Conservation (phyloP, 2,888 invertebrate genomes). For the Ditylenchus weischeri region DNA sequence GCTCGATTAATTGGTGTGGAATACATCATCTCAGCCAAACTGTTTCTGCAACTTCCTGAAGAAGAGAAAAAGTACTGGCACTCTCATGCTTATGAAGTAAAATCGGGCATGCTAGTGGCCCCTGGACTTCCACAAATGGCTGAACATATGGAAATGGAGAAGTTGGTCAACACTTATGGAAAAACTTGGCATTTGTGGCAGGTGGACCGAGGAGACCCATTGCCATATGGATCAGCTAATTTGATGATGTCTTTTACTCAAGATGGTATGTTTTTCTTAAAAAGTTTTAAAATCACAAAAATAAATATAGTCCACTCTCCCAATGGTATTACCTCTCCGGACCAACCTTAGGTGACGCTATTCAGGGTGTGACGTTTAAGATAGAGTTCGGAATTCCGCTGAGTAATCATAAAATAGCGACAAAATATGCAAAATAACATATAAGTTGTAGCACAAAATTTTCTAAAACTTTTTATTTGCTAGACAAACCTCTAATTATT, state of each 20-base stretch:
- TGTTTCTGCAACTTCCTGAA: neutral
- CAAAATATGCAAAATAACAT: too few relatives aligned
- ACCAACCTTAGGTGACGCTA: too few relatives aligned
- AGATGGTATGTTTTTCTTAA: neutral
- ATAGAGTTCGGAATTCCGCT: too few relatives aligned
- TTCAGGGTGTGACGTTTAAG: too few relatives aligned
- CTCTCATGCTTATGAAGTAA: conserved; percentile 1
- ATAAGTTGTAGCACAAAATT: too few relatives aligned
- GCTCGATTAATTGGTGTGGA: conserved; percentile 1
- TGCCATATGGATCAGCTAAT: conserved; percentile 4
- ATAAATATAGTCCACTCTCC: too few relatives aligned
- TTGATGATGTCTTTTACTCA: conserved; percentile 7
- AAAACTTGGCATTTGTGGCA: conserved; percentile 4
- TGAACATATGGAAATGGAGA: neutral
- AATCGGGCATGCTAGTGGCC: neutral
- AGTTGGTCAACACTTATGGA: conserved; percentile 1
- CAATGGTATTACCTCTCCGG: too few relatives aligned
- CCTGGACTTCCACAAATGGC: neutral
- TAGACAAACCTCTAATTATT: too few relatives aligned
- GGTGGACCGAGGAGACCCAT: conserved; percentile 1
- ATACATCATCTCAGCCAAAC: conserved; percentile 8
- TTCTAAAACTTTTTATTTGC: too few relatives aligned
- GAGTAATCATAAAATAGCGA: too few relatives aligned
- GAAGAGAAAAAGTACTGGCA: conserved; percentile 8
- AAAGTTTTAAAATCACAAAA: neutral